Evolutionary conservation across 2,797 vertebrate genomes (phyloP), one percentile per base, ranked within the genome.

Genomic region (Craterocephalus amniculus): DNA sequence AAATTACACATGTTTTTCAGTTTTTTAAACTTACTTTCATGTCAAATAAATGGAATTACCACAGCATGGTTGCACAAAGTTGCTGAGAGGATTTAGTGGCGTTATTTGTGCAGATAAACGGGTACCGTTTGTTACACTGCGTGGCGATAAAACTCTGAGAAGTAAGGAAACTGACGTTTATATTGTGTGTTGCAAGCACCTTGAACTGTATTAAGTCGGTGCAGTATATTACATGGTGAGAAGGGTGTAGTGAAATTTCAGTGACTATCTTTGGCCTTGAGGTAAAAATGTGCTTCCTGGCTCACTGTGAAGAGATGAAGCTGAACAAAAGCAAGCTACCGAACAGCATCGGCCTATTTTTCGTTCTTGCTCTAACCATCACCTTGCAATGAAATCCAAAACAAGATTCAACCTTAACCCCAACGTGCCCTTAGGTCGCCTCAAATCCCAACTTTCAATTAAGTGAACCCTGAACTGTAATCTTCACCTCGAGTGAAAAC

Each of bases 301-400:
- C 26, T 60, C 38, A 27, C 12, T 38, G 58, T 51, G 12, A 11
- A 26, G 43, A 45, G 43, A 45, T n/a, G 43, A 45, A 45, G 43
- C 58, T 10, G 35, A 13, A 59, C 26, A 22, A 26, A 14, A 4
- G 35, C 32, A 45, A 45, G 43, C 43, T n/a, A 45, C 43, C n/a
- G 43, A n/a, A n/a, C 43, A n/a, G 43, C 43, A n/a, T n/a, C n/a
- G 43, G 43, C 20, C 7, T 45, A 18, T 45, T 45, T 32, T 8
- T 6, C 38, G 56, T 64, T 2, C 12, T 9, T 7, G 6, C 34
- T 63, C n/a, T 22, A 11, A 22, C 4, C 35, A 57, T 45, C 38
- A 36, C 14, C 6, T 52, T 51, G 34, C 63, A 72, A 34, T 24
- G 18, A 49, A 51, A 56, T 35, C 3, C 49, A 34, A 70, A 55